Conservation (phyloP, 2,888 invertebrate species). For the Dicroscelio sp. region DNA sequence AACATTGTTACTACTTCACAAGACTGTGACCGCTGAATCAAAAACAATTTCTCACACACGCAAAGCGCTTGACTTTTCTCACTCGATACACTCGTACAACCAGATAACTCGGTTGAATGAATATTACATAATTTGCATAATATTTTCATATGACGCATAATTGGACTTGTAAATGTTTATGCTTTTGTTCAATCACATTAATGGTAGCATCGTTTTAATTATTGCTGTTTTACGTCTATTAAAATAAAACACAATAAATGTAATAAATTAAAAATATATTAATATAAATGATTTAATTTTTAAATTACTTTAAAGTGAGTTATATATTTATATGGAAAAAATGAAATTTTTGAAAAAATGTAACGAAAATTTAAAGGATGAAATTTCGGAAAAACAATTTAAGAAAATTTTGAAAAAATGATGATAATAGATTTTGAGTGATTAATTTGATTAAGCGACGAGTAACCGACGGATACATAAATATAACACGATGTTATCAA, state of each 20-base stretch:
- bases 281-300: no score
- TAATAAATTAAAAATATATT: no score
- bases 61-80: slow-evolving; percentile 7
- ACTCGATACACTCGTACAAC: neutral
- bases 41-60: neutral
- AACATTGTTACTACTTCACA: neutral
- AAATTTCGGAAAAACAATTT: no score
- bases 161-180: slow-evolving; percentile 40
- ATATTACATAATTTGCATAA: slow-evolving; percentile 44
- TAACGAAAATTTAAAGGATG: no score
- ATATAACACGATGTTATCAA: slow-evolving; percentile 59
- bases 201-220: neutral
- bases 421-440: no score
- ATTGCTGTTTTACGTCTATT: no score
- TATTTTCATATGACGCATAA: slow-evolving; percentile 52
- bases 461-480: slow-evolving; percentile 53
- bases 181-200: slow-evolving; percentile 9
- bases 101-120: slow-evolving; percentile 9
- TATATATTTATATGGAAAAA: no score
- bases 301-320: no score
- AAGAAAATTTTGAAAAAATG: no score
- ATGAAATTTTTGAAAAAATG: no score
- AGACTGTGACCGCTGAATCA: slow-evolving; percentile 19
- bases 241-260: neutral
- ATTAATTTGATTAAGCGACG: slow-evolving; percentile 17